Percentiles rank a stretch among this genome's conserved stretches.
These are phyloP conservation scores for Meloe dianella DNA, from an alignment of 2,888 invertebrate species.

Conservation along the genomic window DNA sequence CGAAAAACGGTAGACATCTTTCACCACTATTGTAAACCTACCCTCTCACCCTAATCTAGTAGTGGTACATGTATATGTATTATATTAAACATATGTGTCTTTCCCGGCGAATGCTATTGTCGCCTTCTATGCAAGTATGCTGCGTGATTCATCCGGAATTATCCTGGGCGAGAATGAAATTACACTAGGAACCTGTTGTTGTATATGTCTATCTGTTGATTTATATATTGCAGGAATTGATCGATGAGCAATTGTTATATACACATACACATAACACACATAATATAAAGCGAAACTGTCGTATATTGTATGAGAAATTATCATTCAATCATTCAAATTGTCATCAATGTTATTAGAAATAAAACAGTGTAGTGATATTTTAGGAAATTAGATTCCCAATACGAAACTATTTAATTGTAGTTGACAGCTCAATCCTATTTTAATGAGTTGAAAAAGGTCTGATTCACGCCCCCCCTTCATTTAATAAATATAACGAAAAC, in stretches of 20 bases:
- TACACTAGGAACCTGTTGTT: slow-evolving; percentile 33
- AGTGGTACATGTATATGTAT: slow-evolving; percentile 33
- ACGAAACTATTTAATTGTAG: not conserved
- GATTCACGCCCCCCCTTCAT: not conserved
- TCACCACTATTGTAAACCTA: slow-evolving; percentile 31
- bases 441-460: not conserved
- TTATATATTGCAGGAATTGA: slow-evolving; percentile 33
- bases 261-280: slow-evolving; percentile 30
- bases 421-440: slow-evolving; percentile 4
- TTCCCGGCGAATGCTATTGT: slow-evolving; percentile 44
- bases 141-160: slow-evolving; percentile 39
- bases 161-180: slow-evolving; percentile 38
- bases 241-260: slow-evolving; percentile 36
- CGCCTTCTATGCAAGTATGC: slow-evolving; percentile 32
- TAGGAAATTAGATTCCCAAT: not conserved
- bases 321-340: slow-evolving; percentile 1
- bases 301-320: not conserved
- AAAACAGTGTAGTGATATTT: too few species aligned
- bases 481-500: slow-evolving; percentile 2
- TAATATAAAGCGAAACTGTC: not conserved
- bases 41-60: slow-evolving; percentile 33
- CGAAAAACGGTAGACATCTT: slow-evolving; percentile 23
- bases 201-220: slow-evolving; percentile 28
- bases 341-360: too few species aligned
- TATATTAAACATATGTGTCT: slow-evolving; percentile 55